A percentile compares a stretch with the other conserved stretches of the same genome.
Conservation (phyloP, 2,797 vertebrate genomes). For the Myripristis murdjan region DNA sequence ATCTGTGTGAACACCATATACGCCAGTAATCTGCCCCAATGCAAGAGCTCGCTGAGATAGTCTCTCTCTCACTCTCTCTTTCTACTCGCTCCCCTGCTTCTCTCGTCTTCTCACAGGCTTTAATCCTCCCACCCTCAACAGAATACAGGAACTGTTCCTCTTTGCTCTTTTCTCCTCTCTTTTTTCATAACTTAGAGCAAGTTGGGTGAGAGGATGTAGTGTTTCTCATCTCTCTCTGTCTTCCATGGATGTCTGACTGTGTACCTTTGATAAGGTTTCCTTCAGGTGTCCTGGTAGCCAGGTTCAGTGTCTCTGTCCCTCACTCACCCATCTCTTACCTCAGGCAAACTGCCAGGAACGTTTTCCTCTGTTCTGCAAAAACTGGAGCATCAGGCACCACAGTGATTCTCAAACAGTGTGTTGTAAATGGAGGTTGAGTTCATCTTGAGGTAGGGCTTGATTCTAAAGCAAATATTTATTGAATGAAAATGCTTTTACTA, state of each 20-base stretch:
- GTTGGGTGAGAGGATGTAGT: constrained; percentile 46
- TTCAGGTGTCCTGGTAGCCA: constrained; percentile 49
- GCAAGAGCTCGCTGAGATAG: constrained; percentile 49
- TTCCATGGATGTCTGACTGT: constrained; percentile 41
- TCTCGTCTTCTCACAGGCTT: constrained; percentile 45
- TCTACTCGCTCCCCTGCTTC: constrained; percentile 46
- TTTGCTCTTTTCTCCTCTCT: constrained; percentile 14
- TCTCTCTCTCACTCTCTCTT: constrained; percentile 7
- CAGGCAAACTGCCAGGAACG: constrained; percentile 16
- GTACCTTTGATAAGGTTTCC: constrained; percentile 61
- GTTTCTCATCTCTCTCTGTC: constrained; percentile 36
- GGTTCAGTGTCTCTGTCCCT: constrained; percentile 48
- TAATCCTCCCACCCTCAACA: constrained; percentile 69
- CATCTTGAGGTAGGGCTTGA: neutral
- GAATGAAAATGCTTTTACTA: constrained; percentile 1
- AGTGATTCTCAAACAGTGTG: neutral
- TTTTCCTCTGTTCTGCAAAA: neutral
- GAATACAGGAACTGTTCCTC: constrained; percentile 48
- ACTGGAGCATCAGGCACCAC: neutral
- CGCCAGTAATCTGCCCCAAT: constrained; percentile 71
- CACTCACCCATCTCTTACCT: constrained; percentile 38
- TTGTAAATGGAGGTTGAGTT: constrained; percentile 6
- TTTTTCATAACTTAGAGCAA: constrained; percentile 16
- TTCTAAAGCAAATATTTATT: constrained; percentile 3
- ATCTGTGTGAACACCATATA: constrained; percentile 73